Conservation (phyloP, 2,797 vertebrate species). For the Octomys mimax region DNA sequence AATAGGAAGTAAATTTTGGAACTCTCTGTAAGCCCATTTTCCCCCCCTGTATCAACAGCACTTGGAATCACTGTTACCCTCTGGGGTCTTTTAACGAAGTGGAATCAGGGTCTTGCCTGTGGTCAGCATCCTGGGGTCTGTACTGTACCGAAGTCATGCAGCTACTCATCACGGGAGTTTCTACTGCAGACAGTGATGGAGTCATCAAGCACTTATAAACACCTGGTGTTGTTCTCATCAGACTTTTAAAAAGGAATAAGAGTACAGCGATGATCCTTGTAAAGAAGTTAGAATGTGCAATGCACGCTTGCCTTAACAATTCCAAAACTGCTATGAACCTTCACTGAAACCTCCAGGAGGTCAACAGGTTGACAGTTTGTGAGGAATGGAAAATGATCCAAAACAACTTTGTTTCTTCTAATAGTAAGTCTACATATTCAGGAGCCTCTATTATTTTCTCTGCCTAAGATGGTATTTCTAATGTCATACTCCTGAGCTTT, state of each 20-base stretch:
- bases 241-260: constrained; percentile 7
- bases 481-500: neutral
- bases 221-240: neutral
- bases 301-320: neutral
- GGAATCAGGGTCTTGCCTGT: neutral
- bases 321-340: neutral
- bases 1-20: neutral
- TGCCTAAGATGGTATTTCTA: neutral
- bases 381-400: neutral
- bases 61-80: neutral
- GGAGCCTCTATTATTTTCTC: neutral
- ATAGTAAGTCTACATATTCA: neutral
- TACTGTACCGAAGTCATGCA: neutral
- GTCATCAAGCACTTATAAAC: neutral
- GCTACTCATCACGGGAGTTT: neutral
- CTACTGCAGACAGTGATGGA: neutral
- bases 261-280: neutral
- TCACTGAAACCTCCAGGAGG: neutral
- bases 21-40: neutral
- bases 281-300: neutral
- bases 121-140: neutral
- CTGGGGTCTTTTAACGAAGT: neutral
- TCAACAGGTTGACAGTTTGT: neutral
- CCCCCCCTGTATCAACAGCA: neutral
- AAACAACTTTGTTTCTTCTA: neutral